A percentile compares a stretch with the other conserved stretches of the same genome.
These are phyloP conservation scores for Merops nubicus DNA, from an alignment of 2,113 vertebrate species.

Conservation along the genomic window DNA sequence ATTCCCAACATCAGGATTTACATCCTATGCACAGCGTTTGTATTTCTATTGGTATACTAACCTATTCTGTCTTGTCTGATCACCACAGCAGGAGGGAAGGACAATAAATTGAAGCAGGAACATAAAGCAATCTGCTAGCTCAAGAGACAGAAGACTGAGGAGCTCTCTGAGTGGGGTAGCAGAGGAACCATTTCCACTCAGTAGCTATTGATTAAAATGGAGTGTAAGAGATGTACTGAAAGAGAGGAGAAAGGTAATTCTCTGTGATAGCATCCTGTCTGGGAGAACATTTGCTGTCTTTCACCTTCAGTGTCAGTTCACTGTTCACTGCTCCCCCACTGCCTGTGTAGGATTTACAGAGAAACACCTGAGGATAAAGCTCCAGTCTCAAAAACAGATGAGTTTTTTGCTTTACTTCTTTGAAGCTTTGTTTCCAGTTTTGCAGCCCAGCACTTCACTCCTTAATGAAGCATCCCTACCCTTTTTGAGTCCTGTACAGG, in stretches of 20 bases:
- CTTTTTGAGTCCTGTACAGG: background rate
- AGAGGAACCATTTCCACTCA: background rate
- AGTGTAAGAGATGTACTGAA: background rate
- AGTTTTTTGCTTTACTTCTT: background rate
- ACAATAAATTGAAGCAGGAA: constrained; percentile 5
- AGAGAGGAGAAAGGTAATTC: background rate
- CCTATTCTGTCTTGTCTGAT: constrained; percentile 2
- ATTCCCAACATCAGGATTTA: constrained; percentile 36
- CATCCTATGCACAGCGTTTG: background rate
- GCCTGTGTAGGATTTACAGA: background rate
- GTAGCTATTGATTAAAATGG: background rate
- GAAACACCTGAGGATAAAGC: background rate
- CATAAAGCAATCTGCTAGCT: background rate
- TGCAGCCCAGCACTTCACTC: background rate
- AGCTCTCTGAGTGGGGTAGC: background rate
- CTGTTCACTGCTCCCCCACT: background rate
- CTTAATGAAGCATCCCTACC: background rate
- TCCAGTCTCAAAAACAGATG: background rate
- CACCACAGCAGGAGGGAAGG: constrained; percentile 16
- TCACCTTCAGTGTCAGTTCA: background rate
- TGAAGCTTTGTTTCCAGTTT: background rate
- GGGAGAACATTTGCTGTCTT: background rate
- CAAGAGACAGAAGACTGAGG: background rate
- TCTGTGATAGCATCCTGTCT: background rate
- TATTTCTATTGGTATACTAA: background rate